phyloP scores from a whole-genome alignment of 2,888 invertebrate genomes.

The Piscicola geometra region DNA sequence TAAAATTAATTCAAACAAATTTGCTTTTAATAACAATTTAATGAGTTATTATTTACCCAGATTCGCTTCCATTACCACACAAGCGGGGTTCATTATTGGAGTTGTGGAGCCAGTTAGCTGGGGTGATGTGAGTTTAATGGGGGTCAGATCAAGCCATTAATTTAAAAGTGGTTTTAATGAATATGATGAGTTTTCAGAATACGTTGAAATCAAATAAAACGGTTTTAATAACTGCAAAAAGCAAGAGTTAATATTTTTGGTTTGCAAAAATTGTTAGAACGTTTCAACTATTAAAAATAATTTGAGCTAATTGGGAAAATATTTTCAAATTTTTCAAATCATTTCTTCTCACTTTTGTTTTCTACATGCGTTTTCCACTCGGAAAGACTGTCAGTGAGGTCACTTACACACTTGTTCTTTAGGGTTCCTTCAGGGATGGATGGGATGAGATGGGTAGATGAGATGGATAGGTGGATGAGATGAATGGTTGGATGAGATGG shows the following conservation, averaged over 20 bases:
- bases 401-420: conserved; percentile 82
- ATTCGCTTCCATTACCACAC: conserved; percentile 35
- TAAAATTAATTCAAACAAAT: too few species aligned
- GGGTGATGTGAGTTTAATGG: neutral
- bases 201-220: conserved; percentile 7
- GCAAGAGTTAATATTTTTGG: neutral
- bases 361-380: conserved; percentile 20
- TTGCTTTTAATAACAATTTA: too few species aligned
- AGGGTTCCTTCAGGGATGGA: conserved; percentile 72
- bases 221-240: neutral
- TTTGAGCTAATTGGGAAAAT: too few species aligned
- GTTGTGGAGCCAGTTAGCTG: conserved; percentile 34
- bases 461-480: too few species aligned
- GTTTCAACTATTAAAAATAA: too few species aligned
- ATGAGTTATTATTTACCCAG: too few species aligned
- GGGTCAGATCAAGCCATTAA: neutral
- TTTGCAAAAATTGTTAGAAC: too few species aligned
- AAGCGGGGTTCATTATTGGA: conserved; percentile 32
- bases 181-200: neutral
- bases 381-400: neutral
- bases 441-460: too few species aligned
- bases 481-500: too few species aligned
- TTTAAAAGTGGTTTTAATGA: neutral
- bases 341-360: conserved; percentile 27
- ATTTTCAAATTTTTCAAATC: too few species aligned